Conservation (phyloP, 2,113 vertebrate species). For the Progne subis region DNA sequence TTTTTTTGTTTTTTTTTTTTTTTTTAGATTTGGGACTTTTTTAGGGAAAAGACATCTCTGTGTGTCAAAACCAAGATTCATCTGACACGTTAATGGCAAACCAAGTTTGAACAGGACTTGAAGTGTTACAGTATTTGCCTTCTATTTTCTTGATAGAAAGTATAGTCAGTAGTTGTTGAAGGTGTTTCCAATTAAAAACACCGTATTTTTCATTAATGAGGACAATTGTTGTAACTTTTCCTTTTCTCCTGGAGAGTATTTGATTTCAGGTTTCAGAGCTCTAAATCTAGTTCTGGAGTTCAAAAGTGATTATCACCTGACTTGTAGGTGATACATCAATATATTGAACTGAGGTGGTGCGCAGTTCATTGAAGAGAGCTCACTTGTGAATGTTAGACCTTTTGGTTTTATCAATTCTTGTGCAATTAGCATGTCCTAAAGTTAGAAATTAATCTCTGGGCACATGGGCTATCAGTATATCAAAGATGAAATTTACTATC, state of each 20-base stretch:
- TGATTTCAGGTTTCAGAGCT: not conserved
- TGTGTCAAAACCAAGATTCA: not conserved
- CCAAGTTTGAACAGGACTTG: not conserved
- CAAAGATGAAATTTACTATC: not conserved
- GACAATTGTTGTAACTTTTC: not conserved
- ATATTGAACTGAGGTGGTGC: accelerated
- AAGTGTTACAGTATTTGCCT: constrained; percentile 4
- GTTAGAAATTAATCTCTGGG: not conserved
- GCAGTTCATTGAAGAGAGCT: not conserved
- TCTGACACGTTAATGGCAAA: not conserved
- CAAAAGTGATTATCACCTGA: not conserved
- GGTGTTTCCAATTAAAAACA: not conserved
- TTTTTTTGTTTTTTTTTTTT: not conserved
- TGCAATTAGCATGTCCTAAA: not conserved
- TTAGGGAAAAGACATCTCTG: not conserved
- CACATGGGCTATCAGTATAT: not conserved
- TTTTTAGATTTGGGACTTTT: not conserved
- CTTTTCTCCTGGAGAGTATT: not conserved
- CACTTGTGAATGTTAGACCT: not conserved
- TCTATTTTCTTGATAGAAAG: not conserved
- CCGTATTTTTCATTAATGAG: not conserved
- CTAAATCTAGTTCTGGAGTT: not conserved
- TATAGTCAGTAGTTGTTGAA: not conserved
- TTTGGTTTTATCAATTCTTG: not conserved
- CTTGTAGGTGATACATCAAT: not conserved